These are phyloP conservation scores for Scolanthus callimorphus DNA, from an alignment of 92 coral and sea anemone genomes.

Conservation along the genomic window DNA sequence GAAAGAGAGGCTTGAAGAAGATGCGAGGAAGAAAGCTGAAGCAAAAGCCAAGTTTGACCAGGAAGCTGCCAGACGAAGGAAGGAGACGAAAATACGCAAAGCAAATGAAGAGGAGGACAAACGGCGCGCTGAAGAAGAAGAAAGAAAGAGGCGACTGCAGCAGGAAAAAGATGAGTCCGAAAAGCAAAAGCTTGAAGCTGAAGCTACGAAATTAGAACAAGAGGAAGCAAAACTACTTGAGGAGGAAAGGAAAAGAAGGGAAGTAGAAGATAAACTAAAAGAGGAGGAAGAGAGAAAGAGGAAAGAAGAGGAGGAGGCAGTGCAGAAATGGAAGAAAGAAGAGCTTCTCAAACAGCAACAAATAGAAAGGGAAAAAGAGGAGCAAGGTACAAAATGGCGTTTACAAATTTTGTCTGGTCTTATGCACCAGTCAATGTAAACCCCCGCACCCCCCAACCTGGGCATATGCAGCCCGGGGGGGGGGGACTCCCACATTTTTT, in stretches of 20 bases:
- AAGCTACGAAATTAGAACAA: constrained; percentile 47
- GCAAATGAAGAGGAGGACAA: constrained; percentile 71
- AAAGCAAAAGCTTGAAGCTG: constrained; percentile 37
- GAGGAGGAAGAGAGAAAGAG: constrained; percentile 70
- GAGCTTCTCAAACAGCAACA: constrained; percentile 79
- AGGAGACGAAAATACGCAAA: constrained; percentile 53
- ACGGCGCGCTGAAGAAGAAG: constrained; percentile 64
- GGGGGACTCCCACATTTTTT: too few species aligned
- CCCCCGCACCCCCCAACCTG: background rate
- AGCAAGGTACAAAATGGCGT: too few species aligned
- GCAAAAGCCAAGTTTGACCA: constrained; percentile 47
- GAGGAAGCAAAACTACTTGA: constrained; percentile 53
- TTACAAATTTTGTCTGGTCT: too few species aligned
- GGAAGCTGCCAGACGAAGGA: constrained; percentile 48
- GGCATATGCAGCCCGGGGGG: too few species aligned
- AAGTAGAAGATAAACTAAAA: constrained; percentile 35
- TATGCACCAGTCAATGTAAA: background rate
- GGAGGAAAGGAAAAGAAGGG: constrained; percentile 58
- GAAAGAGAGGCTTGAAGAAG: constrained; percentile 67
- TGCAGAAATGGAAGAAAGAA: constrained; percentile 94
- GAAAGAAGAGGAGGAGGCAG: constrained; percentile 86
- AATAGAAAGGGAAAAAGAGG: constrained; percentile 78
- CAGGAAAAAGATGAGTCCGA: constrained; percentile 45
- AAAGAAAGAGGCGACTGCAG: constrained; percentile 41
- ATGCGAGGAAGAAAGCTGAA: constrained; percentile 50